A percentile compares a stretch with the other conserved stretches of the same genome.
These are phyloP conservation scores for Leptinotarsa peninsularis DNA, from an alignment of 2,888 invertebrate species.

Conservation along the genomic window DNA sequence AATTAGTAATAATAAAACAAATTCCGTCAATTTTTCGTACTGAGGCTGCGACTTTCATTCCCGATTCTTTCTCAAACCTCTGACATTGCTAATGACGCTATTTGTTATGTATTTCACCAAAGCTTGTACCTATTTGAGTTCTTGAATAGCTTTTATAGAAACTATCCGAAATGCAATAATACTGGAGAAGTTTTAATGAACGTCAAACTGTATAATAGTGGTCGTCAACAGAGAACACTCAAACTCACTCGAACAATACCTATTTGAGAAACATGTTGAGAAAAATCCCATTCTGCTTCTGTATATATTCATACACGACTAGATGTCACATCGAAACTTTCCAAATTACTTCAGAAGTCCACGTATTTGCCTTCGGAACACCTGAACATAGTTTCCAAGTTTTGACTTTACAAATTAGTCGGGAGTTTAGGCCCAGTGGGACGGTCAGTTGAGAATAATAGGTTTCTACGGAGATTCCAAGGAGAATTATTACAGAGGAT, in stretches of 20 bases:
- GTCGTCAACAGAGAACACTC: constrained; percentile 10
- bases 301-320: constrained; percentile 20
- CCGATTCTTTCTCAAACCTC: no score
- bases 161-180: background rate
- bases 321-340: constrained; percentile 28
- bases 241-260: constrained; percentile 16
- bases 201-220: background rate
- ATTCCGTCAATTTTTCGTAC: no score
- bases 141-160: background rate
- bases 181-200: constrained; percentile 10
- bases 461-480: constrained; percentile 8
- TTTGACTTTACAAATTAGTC: constrained; percentile 29
- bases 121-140: no score
- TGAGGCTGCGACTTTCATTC: no score
- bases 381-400: constrained; percentile 38
- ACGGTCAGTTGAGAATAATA: constrained; percentile 30
- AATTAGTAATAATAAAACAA: no score
- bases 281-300: constrained; percentile 6
- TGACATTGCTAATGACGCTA: no score
- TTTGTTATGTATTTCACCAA: no score
- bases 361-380: constrained; percentile 30
- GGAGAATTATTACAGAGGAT: constrained; percentile 4
- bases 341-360: constrained; percentile 31
- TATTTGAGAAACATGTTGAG: constrained; percentile 6
- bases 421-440: constrained; percentile 20